Conservation (phyloP, 2,113 vertebrate genomes). For the Platichthys flesus region DNA sequence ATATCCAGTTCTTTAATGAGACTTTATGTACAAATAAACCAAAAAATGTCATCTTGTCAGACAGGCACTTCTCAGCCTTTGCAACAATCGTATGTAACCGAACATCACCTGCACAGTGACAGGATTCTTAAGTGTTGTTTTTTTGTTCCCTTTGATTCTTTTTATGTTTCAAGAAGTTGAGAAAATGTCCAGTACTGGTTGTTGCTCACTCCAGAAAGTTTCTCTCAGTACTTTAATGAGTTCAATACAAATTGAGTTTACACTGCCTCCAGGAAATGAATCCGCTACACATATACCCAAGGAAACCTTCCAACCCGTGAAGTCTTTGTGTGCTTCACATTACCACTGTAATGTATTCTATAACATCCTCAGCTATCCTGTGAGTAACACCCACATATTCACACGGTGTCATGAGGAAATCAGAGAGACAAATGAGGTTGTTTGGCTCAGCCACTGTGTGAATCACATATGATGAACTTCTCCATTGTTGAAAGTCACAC, state of each 20-base stretch:
- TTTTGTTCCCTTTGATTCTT: background rate
- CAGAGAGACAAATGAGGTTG: slow-evolving; percentile 38
- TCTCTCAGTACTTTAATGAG: background rate
- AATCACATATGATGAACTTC: slow-evolving; percentile 49
- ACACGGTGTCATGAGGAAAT: slow-evolving; percentile 17
- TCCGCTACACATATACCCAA: background rate
- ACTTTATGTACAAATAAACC: too few relatives aligned
- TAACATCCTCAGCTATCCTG: background rate
- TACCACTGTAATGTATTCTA: background rate
- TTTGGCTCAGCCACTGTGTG: slow-evolving; percentile 32
- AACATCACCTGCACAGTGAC: background rate
- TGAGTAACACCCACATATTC: slow-evolving; percentile 26
- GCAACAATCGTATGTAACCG: background rate
- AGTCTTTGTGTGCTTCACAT: background rate
- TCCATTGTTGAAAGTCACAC: slow-evolving; percentile 66
- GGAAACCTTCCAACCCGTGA: background rate
- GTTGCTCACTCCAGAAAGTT: too few relatives aligned
- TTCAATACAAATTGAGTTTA: background rate
- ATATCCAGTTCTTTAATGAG: too few relatives aligned
- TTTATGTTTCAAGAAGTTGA: too few relatives aligned
- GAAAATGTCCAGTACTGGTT: too few relatives aligned
- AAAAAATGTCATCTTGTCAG: too few relatives aligned
- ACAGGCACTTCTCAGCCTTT: too few relatives aligned
- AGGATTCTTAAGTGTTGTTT: background rate
- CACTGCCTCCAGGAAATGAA: background rate